A percentile compares a stretch with the other conserved stretches of the same genome.
phyloP scores from a whole-genome alignment of 23 tunicate genomes.

The Trididemnum clinides region DNA sequence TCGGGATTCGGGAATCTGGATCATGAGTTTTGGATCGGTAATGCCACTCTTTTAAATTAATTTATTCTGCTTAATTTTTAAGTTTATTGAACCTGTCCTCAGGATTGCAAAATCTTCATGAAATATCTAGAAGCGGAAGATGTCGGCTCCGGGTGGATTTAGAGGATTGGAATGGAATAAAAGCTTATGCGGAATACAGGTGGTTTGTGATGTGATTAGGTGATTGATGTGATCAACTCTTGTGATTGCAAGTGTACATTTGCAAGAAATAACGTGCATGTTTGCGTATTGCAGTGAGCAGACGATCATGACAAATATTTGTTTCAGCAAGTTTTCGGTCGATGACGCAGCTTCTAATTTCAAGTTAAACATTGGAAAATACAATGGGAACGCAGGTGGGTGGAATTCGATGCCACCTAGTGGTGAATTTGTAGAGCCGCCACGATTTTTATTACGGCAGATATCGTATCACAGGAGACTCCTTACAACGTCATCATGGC shows the following conservation, averaged over 20 bases:
- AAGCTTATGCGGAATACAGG: background rate
- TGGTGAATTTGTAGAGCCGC: no score
- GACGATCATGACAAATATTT: background rate
- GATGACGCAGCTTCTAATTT: background rate
- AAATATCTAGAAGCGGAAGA: background rate
- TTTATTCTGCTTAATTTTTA: background rate
- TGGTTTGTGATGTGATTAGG: no score
- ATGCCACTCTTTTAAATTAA: background rate
- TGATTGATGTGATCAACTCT: no score
- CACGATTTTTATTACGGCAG: no score
- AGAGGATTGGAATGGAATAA: background rate
- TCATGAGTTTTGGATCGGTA: constrained; percentile 2
- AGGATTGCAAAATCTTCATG: background rate
- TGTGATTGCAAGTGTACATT: no score
- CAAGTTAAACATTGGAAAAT: background rate
- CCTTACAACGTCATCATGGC: background rate
- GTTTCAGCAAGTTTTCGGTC: background rate
- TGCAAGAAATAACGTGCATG: no score
- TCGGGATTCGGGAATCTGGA: background rate
- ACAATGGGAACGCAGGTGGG: background rate
- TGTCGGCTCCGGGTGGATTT: background rate
- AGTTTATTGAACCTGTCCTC: background rate
- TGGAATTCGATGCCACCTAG: no score
- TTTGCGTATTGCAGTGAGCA: no score
- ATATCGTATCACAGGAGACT: background rate